Evolutionary conservation across 2,113 vertebrate genomes (phyloP).

Genomic region (Ceyx cyanopectus): DNA sequence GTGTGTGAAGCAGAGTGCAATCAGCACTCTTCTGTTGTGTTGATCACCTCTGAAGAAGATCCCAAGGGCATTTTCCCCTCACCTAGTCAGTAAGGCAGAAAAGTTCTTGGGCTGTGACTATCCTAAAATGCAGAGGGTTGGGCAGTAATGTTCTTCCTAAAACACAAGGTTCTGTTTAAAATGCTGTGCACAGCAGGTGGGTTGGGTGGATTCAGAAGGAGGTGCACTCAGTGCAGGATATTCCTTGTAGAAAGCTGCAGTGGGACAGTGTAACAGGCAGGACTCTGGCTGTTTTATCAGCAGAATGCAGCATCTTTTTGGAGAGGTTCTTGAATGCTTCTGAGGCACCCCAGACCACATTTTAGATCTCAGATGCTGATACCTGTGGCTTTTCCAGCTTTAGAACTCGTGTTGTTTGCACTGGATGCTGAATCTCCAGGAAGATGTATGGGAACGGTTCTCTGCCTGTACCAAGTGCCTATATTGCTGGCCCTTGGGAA

Average conservation of each 20-base stretch:
- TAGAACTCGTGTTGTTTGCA: neutral
- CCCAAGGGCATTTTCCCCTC: neutral
- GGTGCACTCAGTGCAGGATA: fast-evolving
- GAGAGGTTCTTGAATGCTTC: slow-evolving; percentile 5
- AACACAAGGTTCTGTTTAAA: neutral
- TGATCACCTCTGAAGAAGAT: neutral
- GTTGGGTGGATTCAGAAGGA: neutral
- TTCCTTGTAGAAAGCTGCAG: neutral
- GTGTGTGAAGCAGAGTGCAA: neutral
- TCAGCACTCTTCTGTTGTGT: fast-evolving
- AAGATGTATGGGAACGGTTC: neutral
- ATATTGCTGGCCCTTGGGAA: neutral
- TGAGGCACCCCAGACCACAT: neutral
- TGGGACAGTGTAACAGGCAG: neutral
- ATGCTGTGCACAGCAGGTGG: neutral
- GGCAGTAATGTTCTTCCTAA: neutral
- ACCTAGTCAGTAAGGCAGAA: neutral
- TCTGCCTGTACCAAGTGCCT: neutral
- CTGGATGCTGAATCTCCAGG: neutral
- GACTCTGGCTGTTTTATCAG: neutral
- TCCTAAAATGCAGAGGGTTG: neutral
- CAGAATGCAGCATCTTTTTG: neutral
- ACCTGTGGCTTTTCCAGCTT: neutral
- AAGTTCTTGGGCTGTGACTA: neutral
- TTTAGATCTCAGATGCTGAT: neutral